Base-by-base conservation (phyloP, 2,888 invertebrate genomes). In the Apamea crenata region DNA sequence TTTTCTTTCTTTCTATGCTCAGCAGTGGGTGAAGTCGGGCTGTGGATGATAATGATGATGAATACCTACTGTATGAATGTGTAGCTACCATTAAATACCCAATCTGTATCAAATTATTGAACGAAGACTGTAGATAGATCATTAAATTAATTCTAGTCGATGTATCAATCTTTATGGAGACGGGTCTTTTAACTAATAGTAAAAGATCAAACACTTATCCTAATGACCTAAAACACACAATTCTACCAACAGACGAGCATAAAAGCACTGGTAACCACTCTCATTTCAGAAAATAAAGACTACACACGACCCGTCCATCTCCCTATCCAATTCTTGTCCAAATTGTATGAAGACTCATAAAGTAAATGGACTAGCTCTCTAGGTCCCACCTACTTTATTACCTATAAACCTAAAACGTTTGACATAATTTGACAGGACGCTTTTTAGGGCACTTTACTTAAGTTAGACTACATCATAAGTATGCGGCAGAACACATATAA, bases 331-430 rank as follows among this genome's bases (percentile, higher is more conserved):
- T 69, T 79, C 68, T n/a, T 21, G 63, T 32, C 69, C 72, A 80
- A 83, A 83, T 81, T 72, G 66, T 71, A 79, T 71, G 78, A 65
- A 73, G n/a, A 63, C 56, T 75, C 67, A 73, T 88, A 83, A 85
- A 85, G n/a, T 71, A 80, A 88, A 88, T 86, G 67, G 77, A 71
- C 61, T 63, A 76, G 56, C 56, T 40, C 53, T 86, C 68, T 79
- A 70, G 78, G 72, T 78, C 69, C 32, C 21, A 75, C 50, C 50
- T 78, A 81, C 74, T 88, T 88, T 82, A 86, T 70, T 77, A 72
- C 81, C 79, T 71, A 81, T 84, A 81, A 86, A 85, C 71, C 77
- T 81, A 85, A 84, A 84, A 75, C 80, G 84, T 69, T 75, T 83
- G 72, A 75, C 84, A 84, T 72, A 68, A 84, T 83, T 80, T 72